Evolutionary conservation across 2,888 invertebrate species (phyloP), one percentile per base, ranked within the genome.

Genomic region (Tuta absoluta): DNA sequence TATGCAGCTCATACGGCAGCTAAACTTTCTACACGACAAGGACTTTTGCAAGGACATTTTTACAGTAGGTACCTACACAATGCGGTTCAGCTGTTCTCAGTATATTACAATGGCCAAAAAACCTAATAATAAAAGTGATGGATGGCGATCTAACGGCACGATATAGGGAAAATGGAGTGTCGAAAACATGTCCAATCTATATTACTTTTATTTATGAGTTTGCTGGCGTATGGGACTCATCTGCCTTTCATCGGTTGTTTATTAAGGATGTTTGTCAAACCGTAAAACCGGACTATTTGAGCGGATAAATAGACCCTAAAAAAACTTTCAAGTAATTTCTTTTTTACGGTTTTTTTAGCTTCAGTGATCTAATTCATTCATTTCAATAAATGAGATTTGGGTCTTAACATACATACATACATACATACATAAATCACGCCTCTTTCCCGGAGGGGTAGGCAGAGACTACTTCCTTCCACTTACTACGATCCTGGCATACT

Each of bases 61-160:
- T 23, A 14, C 51, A 12, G 3, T 14, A 21, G 11, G 51, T 21
- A 10, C 11, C 1, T 49, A 21, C 8, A 12, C 51, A 23, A 23
- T 53, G n/a, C 56, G 17, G 17, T 56, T 33, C 56, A n/a, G 56
- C 28, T 14, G 56, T 56, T 1, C 28, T 14, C 24, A 24, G 28
- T 56, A 7, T 51, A 65, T 63, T 63, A 63, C 66, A 57, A 60
- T 63, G 21, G 56, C 63, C 59, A 59, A 64, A 66, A 67, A 65
- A 61, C 63, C 61, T 61, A 65, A 67, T 67, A 65, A 62, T 59
- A 63, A 63, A 65, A 63, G 24, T 67, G 67, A 67, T 67, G 65
- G 63, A 67, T 67, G 63, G 61, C 62, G 67, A 67, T 63, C 61
- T 28, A 53, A 23, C 62, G 17, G 57, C 17, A 57, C 64, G 60